Percentiles rank a stretch among this genome's conserved stretches.
These are phyloP conservation scores for Drosophila obscura DNA, from an alignment of 1,140 invertebrate species.

Conservation along the genomic window DNA sequence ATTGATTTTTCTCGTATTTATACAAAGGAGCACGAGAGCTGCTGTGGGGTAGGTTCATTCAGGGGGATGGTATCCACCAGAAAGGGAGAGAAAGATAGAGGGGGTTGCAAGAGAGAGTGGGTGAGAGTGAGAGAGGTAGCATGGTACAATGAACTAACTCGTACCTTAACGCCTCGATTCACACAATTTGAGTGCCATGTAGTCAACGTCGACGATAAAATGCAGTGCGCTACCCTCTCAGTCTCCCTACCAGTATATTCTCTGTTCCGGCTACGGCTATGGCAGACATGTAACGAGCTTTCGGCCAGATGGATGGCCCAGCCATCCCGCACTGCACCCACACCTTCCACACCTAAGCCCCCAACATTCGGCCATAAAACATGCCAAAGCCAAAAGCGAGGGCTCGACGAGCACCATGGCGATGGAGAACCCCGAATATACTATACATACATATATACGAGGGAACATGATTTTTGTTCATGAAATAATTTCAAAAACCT, in stretches of 20 bases:
- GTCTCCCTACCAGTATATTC: slow-evolving; percentile 28
- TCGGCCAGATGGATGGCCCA: slow-evolving; percentile 73
- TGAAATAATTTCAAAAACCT: slow-evolving; percentile 71
- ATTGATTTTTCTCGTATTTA: slow-evolving; percentile 80
- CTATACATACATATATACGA: slow-evolving; percentile 20
- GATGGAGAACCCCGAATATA: slow-evolving; percentile 13
- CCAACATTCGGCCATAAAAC: slow-evolving; percentile 71
- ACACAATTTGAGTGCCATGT: slow-evolving; percentile 80
- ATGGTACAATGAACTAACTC: slow-evolving; percentile 82
- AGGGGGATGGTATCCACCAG: too few relatives aligned
- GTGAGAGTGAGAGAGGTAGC: slow-evolving; percentile 11
- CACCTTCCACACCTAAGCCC: slow-evolving; percentile 30
- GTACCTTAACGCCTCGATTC: slow-evolving; percentile 82
- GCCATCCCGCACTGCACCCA: slow-evolving; percentile 24
- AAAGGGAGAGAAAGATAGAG: not conserved
- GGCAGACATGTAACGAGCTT: slow-evolving; percentile 76
- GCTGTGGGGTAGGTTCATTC: too few relatives aligned
- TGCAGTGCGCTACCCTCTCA: slow-evolving; percentile 48
- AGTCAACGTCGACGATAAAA: slow-evolving; percentile 72
- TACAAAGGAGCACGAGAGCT: slow-evolving; percentile 53
- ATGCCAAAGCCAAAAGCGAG: slow-evolving; percentile 56
- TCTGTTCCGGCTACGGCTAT: slow-evolving; percentile 65
- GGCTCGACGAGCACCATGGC: not conserved
- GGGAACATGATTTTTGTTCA: slow-evolving; percentile 75
- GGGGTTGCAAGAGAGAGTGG: not conserved